Percentiles rank a stretch among this genome's conserved stretches.
These are phyloP conservation scores for Anhinga anhinga DNA, from an alignment of 2,113 vertebrate genomes.

Conservation along the genomic window DNA sequence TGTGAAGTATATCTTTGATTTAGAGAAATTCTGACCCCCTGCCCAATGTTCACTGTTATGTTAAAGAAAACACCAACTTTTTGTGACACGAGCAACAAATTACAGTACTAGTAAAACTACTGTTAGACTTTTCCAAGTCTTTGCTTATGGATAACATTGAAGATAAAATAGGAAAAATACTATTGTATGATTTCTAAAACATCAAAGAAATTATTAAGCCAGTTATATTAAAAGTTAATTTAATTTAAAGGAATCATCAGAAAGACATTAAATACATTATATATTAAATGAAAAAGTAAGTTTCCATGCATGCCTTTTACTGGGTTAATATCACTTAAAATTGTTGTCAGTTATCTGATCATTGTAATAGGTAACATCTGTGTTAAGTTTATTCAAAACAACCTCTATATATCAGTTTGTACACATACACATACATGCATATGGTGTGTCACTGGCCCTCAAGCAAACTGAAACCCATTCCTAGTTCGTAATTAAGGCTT, in stretches of 20 bases:
- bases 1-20: neutral
- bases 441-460: neutral
- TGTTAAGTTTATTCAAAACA: neutral
- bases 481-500: neutral
- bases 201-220: neutral
- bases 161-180: neutral
- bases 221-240: neutral
- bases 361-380: neutral
- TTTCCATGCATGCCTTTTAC: neutral
- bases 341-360: neutral
- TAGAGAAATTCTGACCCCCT: neutral
- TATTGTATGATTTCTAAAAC: neutral
- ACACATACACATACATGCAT: too few species aligned
- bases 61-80: neutral
- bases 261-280: neutral
- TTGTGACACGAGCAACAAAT: neutral
- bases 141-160: neutral
- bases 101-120: neutral
- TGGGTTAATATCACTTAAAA: neutral
- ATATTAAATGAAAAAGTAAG: neutral
- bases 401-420: neutral
- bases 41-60: neutral
- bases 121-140: neutral
- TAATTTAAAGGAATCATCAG: neutral
- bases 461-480: neutral